Evolutionary conservation across 2,797 vertebrate species (phyloP), one percentile per base, ranked within the genome.

Genomic region (Betta splendens): DNA sequence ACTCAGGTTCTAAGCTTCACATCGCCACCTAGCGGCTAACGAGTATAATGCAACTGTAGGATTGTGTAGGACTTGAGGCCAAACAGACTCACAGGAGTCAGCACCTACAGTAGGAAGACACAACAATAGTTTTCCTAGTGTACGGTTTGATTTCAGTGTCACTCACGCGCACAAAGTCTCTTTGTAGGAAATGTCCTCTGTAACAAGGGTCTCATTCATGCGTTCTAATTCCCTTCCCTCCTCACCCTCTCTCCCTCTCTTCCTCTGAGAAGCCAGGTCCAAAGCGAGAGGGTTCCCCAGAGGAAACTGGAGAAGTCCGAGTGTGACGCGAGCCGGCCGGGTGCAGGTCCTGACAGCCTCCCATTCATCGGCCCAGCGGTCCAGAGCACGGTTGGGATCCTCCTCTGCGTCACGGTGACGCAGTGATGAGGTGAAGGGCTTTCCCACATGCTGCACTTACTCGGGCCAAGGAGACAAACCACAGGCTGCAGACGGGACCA

Each of bases 191-290:
- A 20, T 20, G 25, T 13, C 3, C 21, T 43, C 15, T 1, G 26
- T 33, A 71, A 86, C 81, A 88, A 81, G 57, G 53, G 36, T 52
- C 28, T 68, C 69, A 83, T 88, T 85, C 76, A 85, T 73, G 40
- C 39, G 26, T 60, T 62, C 59, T 16, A 21, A 48, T 40, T 61
- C 35, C 54, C 18, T 17, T 29, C 52, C 52, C 59, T 63, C 43
- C 54, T 47, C 47, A 47, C 33, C 33, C 7, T 15, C n/a, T n/a
- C n/a, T n/a, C n/a, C 47, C 31, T 13, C 49, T 31, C 36, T 26
- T 29, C 3, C 33, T 39, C 17, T 51, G 35, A 66, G 43, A 48
- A 23, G 39, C 31, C 32, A 5, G n/a, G 49, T 53, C 56, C 50
- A 68, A 65, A 63, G 42, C 39, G 9, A 54, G 16, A 2, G 36